A percentile compares a stretch with the other conserved stretches of the same genome.
These are phyloP conservation scores for Chelonus insularis DNA, from an alignment of 1,140 invertebrate genomes.

Conservation along the genomic window DNA sequence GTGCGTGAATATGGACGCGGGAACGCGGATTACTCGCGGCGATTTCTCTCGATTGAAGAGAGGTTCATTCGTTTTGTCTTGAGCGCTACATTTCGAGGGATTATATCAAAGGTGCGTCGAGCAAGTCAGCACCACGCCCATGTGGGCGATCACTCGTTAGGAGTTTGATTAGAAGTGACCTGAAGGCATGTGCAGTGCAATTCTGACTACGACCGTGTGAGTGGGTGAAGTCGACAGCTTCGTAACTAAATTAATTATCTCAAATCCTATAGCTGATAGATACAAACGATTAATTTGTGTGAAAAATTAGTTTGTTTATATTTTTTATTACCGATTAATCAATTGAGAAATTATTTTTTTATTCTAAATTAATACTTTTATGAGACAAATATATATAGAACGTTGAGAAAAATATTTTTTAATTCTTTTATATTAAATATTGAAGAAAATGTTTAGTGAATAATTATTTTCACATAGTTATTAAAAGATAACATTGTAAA, in stretches of 20 bases:
- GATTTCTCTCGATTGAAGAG: conserved; percentile 14
- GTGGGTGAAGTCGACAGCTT: background rate
- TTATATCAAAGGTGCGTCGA: conserved; percentile 22
- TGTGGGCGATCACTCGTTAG: conserved; percentile 22
- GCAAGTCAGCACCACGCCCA: conserved; percentile 21
- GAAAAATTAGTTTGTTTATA: too few species aligned
- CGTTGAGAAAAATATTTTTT: too few species aligned
- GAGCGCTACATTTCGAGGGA: conserved; percentile 15
- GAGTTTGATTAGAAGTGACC: conserved; percentile 24
- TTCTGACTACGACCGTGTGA: background rate
- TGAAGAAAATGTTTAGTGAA: too few species aligned
- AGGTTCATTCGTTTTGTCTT: background rate
- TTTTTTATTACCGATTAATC: too few species aligned
- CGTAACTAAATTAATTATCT: background rate
- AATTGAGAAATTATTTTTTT: too few species aligned
- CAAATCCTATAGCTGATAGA: background rate
- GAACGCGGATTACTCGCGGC: background rate
- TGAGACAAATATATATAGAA: too few species aligned
- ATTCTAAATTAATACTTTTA: too few species aligned
- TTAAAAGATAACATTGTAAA: too few species aligned
- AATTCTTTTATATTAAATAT: too few species aligned
- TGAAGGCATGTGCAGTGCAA: background rate
- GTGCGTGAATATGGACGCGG: background rate
- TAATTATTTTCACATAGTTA: too few species aligned
- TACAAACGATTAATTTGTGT: background rate